phyloP scores from a whole-genome alignment of 2,888 invertebrate genomes.

The Mactromeris polynyma region DNA sequence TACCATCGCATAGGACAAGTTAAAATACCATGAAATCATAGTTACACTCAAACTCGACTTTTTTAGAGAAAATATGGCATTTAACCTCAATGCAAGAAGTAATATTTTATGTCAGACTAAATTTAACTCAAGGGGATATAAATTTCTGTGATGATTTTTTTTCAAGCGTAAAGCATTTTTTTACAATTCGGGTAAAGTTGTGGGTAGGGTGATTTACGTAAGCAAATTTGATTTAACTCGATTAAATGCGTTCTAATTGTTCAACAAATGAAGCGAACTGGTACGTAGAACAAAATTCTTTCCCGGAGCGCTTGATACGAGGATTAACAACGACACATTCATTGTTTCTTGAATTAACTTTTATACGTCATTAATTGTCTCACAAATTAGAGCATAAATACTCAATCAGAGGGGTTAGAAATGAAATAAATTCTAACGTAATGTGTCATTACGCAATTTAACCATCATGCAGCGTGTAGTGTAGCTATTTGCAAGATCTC shows the following conservation, averaged over 20 bases:
- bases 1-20: too few species aligned
- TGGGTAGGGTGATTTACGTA: too few species aligned
- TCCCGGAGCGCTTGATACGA: not conserved
- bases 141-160: too few species aligned
- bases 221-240: not conserved
- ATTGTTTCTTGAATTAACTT: not conserved
- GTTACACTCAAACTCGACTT: too few species aligned
- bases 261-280: not conserved
- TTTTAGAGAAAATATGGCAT: too few species aligned
- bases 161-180: too few species aligned
- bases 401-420: not conserved
- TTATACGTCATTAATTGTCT: not conserved
- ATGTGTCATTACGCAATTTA: not conserved
- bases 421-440: constrained; percentile 2
- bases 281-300: not conserved
- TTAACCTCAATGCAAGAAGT: too few species aligned
- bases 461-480: not conserved
- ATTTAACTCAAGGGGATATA: too few species aligned
- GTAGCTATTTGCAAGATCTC: not conserved
- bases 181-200: too few species aligned
- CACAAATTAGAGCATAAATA: constrained; percentile 10
- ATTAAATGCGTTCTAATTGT: not conserved
- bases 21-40: too few species aligned
- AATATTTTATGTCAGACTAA: too few species aligned
- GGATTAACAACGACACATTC: not conserved